phyloP scores from a whole-genome alignment of 2,113 vertebrate species.

The Formicarius rufipectus region DNA sequence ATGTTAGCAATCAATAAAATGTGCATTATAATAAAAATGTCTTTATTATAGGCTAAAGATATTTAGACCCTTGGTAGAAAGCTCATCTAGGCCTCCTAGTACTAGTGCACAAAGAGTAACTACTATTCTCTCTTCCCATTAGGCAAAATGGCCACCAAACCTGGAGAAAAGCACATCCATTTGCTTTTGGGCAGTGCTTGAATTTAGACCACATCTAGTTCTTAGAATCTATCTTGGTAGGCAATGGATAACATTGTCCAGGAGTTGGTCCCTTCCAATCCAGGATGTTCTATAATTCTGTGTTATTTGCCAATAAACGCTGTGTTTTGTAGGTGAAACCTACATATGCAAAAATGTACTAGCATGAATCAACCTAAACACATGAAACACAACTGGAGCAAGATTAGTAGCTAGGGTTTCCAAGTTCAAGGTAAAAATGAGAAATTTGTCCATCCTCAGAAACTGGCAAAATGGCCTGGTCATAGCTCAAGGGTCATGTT shows the following conservation, averaged over 20 bases:
- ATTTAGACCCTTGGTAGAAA: background rate
- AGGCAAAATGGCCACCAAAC: background rate
- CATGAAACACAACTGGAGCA: background rate
- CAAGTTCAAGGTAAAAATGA: background rate
- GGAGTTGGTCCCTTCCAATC: background rate
- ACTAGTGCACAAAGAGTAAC: background rate
- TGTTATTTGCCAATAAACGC: background rate
- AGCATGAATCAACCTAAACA: background rate
- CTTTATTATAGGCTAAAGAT: background rate
- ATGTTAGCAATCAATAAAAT: background rate
- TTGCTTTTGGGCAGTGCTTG: background rate
- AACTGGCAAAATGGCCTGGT: background rate
- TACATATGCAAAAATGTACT: background rate
- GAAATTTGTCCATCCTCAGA: background rate
- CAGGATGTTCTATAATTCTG: background rate
- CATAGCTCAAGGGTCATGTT: background rate
- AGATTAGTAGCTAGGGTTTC: background rate
- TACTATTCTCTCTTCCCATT: background rate
- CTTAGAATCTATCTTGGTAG: background rate
- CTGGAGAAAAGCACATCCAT: background rate
- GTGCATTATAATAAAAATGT: background rate
- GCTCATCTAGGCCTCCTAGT: background rate
- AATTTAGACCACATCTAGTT: rapidly evolving
- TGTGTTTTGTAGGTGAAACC: background rate
- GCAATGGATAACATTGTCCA: background rate